Evolutionary conservation across 1,140 invertebrate species (phyloP).

Genomic region (Acromyrmex echinatior): DNA sequence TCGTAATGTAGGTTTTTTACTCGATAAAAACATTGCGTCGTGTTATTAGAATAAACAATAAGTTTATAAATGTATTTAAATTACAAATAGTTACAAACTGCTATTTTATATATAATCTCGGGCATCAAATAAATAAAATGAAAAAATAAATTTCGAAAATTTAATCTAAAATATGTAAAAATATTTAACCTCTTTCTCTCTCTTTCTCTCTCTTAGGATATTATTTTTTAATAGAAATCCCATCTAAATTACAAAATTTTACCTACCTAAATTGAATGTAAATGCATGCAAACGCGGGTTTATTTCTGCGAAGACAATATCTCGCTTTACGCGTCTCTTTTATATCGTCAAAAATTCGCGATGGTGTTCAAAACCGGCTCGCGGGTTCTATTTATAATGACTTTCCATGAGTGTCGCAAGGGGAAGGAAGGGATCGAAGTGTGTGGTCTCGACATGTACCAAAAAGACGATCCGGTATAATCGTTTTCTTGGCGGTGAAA

Average conservation of each 20-base stretch:
- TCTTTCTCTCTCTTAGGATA: neutral
- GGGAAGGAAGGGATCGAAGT: constrained; percentile 4
- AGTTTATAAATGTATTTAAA: constrained; percentile 4
- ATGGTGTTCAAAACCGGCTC: constrained; percentile 25
- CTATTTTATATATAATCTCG: neutral
- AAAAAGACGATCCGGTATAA: constrained; percentile 67
- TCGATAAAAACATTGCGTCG: neutral
- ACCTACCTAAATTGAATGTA: constrained; percentile 44
- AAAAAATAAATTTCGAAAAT: constrained; percentile 3
- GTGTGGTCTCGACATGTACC: constrained; percentile 64
- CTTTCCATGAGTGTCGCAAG: constrained; percentile 29
- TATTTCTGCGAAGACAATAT: constrained; percentile 25
- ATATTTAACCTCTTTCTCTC: neutral
- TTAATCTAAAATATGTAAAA: constrained; percentile 12
- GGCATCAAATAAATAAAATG: neutral
- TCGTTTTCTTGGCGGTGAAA: constrained; percentile 28
- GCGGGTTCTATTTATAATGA: constrained; percentile 60
- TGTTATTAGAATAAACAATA: constrained; percentile 2
- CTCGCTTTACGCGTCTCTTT: neutral
- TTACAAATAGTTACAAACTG: neutral
- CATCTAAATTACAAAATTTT: constrained; percentile 28
- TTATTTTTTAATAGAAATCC: constrained; percentile 41
- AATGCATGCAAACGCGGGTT: constrained; percentile 51
- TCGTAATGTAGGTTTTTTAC: neutral
- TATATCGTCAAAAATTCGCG: constrained; percentile 36